Base-by-base conservation (phyloP, 2,888 invertebrate genomes). In the Nipponacmea schrenckii region DNA sequence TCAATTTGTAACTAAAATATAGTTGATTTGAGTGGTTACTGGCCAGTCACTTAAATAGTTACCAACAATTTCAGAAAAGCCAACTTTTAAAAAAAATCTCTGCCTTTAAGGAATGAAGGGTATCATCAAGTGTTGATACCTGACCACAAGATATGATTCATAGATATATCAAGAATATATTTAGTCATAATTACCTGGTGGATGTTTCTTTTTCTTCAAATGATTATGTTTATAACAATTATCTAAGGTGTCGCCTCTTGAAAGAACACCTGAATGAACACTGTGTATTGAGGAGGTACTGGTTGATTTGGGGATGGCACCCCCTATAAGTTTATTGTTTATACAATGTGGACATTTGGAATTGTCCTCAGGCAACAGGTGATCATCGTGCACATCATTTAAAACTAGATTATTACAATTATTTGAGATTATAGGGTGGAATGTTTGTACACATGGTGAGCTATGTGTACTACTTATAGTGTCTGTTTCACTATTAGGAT, bases 391-490 rank as follows among this genome's bases (percentile, higher is more conserved):
- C 10, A 39, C 39, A 56, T 56, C 56, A 56, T 24, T 20, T 24
- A 10, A 10, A 56, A 12, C 5, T 56, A 10, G 20, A 20, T 56
- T 56, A 20, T 56, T 14, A 56, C 20, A 20, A 56, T 56, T 56
- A 39, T 77, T 79, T 17, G 81, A 77, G 10, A 76, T 76, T 44
- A 77, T 77, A 2, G 84, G 85, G 64, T 84, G 85, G 81, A 85
- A 85, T 78, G 86, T 84, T 67, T 78, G 80, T 56, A 24, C 24
- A 56, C 56, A 24, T 15, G 20, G 56, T 24, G 84, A 80, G 75
- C 85, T 86, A 70, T 83, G 81, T 20, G 84, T 82, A 78, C 85
- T 86, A 70, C 82, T 81, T 64, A 84, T 68, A 1, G 86, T 84
- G 79, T 85, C 85, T 45, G 81, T 82, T 67, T 85, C 86, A 77